Evolutionary conservation across 1,140 invertebrate species (phyloP).

Genomic region (Parasteatoda tepidariorum): DNA sequence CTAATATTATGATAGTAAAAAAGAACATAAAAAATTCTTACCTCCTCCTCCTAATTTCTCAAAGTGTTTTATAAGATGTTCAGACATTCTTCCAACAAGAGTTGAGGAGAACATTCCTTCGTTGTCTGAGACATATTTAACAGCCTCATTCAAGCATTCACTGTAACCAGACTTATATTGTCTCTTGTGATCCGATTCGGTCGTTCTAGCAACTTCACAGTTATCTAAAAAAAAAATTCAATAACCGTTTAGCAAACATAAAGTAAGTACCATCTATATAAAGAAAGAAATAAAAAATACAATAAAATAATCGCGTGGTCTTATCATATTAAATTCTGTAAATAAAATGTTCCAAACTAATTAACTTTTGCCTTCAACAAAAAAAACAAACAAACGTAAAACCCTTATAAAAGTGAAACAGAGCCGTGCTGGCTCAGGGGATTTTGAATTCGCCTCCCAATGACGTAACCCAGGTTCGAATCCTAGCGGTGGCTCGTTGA

Average conservation of each 20-base stretch:
- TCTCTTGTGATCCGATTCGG: constrained; percentile 67
- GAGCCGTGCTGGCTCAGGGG: neutral
- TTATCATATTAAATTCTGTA: no score
- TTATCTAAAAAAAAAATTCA: constrained; percentile 33
- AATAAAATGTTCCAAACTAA: no score
- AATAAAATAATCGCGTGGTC: no score
- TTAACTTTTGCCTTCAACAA: no score
- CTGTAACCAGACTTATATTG: constrained; percentile 84
- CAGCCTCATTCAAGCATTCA: constrained; percentile 88
- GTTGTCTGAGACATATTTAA: constrained; percentile 88
- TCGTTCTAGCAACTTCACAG: constrained; percentile 60
- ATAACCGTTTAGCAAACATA: no score
- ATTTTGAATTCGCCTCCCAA: no score
- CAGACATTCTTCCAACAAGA: constrained; percentile 82
- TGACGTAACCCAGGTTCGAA: no score
- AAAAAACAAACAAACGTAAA: neutral
- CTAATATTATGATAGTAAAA: no score
- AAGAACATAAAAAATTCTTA: constrained; percentile 10
- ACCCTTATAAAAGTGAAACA: neutral
- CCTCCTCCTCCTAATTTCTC: constrained; percentile 72
- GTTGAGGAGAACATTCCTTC: constrained; percentile 83
- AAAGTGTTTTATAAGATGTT: constrained; percentile 86
- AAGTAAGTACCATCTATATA: no score
- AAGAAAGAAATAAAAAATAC: no score
- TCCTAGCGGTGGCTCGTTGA: no score